Evolutionary conservation across 1,140 invertebrate species (phyloP).

Genomic region (Diploscapter pachys): DNA sequence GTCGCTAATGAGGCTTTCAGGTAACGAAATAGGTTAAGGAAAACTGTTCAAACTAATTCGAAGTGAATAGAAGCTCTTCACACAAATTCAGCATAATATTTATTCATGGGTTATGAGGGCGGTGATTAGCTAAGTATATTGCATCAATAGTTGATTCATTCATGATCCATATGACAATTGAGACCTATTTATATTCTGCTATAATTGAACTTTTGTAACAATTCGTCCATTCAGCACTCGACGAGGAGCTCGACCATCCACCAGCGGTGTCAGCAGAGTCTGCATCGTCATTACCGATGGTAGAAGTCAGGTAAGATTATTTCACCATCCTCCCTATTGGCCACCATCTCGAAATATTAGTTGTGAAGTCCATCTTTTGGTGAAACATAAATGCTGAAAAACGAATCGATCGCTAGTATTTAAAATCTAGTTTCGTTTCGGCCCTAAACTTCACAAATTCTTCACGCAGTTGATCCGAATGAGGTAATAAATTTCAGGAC

Average conservation of each 20-base stretch:
- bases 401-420: not conserved
- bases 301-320: conserved; percentile 25
- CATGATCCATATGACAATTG: no score
- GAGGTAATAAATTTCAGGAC: conserved; percentile 45
- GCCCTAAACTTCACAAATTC: not conserved
- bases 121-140: no score
- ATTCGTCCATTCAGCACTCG: conserved; percentile 1
- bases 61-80: not conserved
- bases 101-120: no score
- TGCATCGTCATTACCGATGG: conserved; percentile 59
- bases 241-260: conserved; percentile 51
- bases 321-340: not conserved
- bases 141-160: no score
- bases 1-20: conserved; percentile 54
- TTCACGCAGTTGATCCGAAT: not conserved
- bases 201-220: no score
- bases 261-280: conserved; percentile 44
- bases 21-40: conserved; percentile 12
- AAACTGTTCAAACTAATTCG: not conserved
- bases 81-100: no score
- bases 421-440: not conserved
- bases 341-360: not conserved
- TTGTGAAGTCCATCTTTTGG: not conserved
- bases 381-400: not conserved
- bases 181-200: no score